Base-by-base conservation (phyloP, 2,113 vertebrate species). In the Sylvia atricapilla region DNA sequence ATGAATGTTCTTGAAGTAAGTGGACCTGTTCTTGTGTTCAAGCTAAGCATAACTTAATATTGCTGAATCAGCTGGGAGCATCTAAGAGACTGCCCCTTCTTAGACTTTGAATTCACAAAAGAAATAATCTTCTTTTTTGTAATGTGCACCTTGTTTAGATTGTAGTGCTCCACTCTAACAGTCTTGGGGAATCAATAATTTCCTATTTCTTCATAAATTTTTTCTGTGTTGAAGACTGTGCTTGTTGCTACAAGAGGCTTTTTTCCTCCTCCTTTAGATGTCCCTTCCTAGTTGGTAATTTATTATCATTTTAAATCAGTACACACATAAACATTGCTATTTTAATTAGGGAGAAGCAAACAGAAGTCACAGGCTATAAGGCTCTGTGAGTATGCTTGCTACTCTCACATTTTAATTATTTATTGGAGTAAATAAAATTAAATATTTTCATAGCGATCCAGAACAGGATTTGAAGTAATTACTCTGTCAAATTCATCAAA, bases 401-500 rank as follows among this genome's bases (percentile, higher is more conserved):
- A 87, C 95, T 96, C 85, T 96, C 81, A 75, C 60, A 84, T 96
- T 98, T 98, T 98, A 98, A 98, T 98, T 98, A 98, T 98, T 98
- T 98, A 98, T 98, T 46, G 95, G 94, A 97, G 98, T 98, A 98
- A 98, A 98, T 98, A 98, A 98, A 98, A 98, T 98, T 98, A 98
- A 98, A 98, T 98, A 98, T 98, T 98, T 98, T 97, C 98, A 97
- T 96, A 98, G 98, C 94, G 53, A 98, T 98, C 95, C 97, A 96
- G 97, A 98, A 97, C 95, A 97, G 98, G 96, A 98, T 98, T 97
- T 98, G 97, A 98, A 98, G 98, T 98, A 98, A 98, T 98, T 98
- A 98, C 98, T 98, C 98, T 98, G 98, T 98, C 98, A 98, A 96
- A 98, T 98, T 98, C 98, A 98, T 98, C 98, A 98, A 97, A 98